These are phyloP conservation scores for Xestoiulus laeticollis DNA, from an alignment of 2,888 invertebrate genomes.

Conservation along the genomic window DNA sequence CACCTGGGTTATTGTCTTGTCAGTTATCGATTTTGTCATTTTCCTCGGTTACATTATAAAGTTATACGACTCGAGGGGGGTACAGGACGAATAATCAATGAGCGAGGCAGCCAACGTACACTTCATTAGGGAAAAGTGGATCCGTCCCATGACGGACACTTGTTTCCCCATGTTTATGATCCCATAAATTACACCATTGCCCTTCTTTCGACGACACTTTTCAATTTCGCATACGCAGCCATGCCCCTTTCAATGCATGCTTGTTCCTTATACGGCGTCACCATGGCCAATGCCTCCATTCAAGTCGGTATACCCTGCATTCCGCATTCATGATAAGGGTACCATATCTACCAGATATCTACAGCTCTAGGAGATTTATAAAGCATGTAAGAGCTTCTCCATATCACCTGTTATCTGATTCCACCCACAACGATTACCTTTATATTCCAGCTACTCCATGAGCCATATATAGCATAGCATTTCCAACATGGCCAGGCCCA, in stretches of 20 bases:
- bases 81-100: constrained; percentile 29
- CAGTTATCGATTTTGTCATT: constrained; percentile 29
- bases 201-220: constrained; percentile 28
- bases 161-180: constrained; percentile 23
- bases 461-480: background rate
- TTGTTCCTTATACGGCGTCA: background rate
- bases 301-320: too few species aligned
- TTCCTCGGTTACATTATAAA: constrained; percentile 13
- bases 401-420: too few species aligned
- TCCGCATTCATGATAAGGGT: too few species aligned
- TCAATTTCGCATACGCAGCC: background rate
- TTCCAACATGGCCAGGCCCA: background rate
- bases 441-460: too few species aligned
- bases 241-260: background rate
- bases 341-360: too few species aligned
- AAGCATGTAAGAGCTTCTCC: too few species aligned
- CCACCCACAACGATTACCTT: too few species aligned
- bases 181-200: constrained; percentile 21
- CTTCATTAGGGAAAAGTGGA: constrained; percentile 29
- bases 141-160: constrained; percentile 37
- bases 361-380: too few species aligned
- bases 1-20: constrained; percentile 37
- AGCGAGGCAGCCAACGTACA: constrained; percentile 6
- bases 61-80: background rate
- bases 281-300: background rate